Conservation (phyloP, 1,140 invertebrate genomes). For the Bombus pascuorum region DNA sequence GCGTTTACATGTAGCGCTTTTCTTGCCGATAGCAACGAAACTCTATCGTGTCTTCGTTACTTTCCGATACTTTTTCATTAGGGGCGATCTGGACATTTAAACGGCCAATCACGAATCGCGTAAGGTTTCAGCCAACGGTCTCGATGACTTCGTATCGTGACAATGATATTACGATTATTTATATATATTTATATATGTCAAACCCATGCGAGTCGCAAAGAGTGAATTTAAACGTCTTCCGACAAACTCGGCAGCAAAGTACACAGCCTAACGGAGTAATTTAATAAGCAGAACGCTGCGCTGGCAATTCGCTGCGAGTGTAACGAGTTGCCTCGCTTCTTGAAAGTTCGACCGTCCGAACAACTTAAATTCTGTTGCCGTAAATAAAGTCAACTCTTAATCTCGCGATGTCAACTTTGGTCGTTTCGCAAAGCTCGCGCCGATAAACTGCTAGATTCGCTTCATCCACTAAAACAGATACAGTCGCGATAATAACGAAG, state of each 20-base stretch:
- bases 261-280: slow-evolving; percentile 13
- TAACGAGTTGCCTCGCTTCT: slow-evolving; percentile 17
- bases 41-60: too few species aligned
- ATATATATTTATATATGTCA: background rate
- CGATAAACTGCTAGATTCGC: background rate
- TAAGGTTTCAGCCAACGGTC: too few species aligned
- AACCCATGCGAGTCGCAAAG: background rate
- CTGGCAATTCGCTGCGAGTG: slow-evolving; percentile 11
- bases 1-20: too few species aligned
- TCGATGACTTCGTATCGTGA: background rate
- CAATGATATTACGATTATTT: background rate
- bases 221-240: background rate
- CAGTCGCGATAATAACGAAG: too few species aligned
- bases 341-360: slow-evolving; percentile 13
- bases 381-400: slow-evolving; percentile 12
- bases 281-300: slow-evolving; percentile 5
- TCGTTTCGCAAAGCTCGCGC: background rate
- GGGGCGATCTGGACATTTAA: too few species aligned
- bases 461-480: background rate
- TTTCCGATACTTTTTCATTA: too few species aligned
- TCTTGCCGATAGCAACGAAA: too few species aligned
- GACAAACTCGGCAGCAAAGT: background rate
- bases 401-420: background rate
- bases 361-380: slow-evolving; percentile 3
- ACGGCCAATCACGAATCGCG: too few species aligned